Percentiles rank a stretch among this genome's conserved stretches.
phyloP scores from a whole-genome alignment of 2,888 invertebrate species.

The Criorhina ranunculi region DNA sequence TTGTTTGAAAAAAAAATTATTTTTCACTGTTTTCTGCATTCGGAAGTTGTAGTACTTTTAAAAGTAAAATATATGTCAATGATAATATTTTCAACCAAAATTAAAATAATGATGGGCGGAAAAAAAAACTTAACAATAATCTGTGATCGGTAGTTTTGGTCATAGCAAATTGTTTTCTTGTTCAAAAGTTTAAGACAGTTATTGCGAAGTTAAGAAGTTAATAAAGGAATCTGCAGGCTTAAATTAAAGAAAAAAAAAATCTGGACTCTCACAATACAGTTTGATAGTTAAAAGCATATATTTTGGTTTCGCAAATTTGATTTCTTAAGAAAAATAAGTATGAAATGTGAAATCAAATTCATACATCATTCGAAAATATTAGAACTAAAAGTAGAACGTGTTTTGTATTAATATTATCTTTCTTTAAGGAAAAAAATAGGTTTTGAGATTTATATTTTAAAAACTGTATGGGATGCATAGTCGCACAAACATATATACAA shows the following conservation, averaged over 20 bases:
- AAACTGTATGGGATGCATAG: slow-evolving; percentile 80
- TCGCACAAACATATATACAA: slow-evolving; percentile 84
- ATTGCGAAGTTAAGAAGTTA: slow-evolving; percentile 60
- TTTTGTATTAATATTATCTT: slow-evolving; percentile 25
- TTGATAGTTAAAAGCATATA: slow-evolving; percentile 44
- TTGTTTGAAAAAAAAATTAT: not conserved
- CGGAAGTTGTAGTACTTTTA: slow-evolving; percentile 39
- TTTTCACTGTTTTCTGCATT: slow-evolving; percentile 27
- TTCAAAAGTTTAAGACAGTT: slow-evolving; percentile 62
- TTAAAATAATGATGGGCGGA: slow-evolving; percentile 15
- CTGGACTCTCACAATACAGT: slow-evolving; percentile 61
- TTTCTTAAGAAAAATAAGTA: slow-evolving; percentile 44
- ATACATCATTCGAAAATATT: slow-evolving; percentile 68
- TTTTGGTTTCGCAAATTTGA: slow-evolving; percentile 53
- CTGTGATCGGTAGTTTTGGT: slow-evolving; percentile 26
- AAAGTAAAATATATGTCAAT: not conserved
- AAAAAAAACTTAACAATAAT: slow-evolving; percentile 11
- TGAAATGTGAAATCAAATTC: slow-evolving; percentile 60
- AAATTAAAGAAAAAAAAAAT: slow-evolving; percentile 32
- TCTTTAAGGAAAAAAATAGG: slow-evolving; percentile 44
- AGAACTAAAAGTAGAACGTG: slow-evolving; percentile 54
- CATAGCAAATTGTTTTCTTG: slow-evolving; percentile 31
- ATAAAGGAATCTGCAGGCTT: slow-evolving; percentile 72
- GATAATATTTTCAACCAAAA: slow-evolving; percentile 10
- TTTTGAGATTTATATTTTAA: slow-evolving; percentile 60